A percentile compares a stretch with the other conserved stretches of the same genome.
Evolutionary conservation across 2,113 vertebrate species (phyloP).

Genomic region (Lampris incognitus): DNA sequence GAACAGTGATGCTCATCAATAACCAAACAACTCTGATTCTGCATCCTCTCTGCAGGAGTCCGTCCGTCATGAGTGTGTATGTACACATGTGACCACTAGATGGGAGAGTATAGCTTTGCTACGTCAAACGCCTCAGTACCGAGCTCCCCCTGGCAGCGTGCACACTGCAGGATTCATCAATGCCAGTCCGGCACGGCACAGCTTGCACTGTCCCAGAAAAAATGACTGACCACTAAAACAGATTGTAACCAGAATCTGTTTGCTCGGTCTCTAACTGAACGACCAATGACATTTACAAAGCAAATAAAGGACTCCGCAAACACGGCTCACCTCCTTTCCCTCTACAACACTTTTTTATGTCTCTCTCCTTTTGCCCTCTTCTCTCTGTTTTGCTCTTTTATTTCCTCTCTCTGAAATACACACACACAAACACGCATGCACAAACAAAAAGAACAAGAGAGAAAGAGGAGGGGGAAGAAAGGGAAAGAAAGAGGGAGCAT

Average conservation of each 20-base stretch:
- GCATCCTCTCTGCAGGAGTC: not conserved
- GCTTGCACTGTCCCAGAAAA: conserved; percentile 57
- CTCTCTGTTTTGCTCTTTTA: conserved; percentile 7
- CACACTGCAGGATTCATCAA: conserved; percentile 54
- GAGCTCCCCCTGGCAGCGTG: conserved; percentile 38
- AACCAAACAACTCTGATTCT: no score
- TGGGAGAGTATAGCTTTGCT: conserved; percentile 69
- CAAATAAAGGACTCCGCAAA: conserved; percentile 32
- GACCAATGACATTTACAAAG: conserved; percentile 21
- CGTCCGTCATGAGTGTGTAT: not conserved
- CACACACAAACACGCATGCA: not conserved
- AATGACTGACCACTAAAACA: conserved; percentile 23
- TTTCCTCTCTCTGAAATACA: not conserved
- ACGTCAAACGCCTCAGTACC: conserved; percentile 14
- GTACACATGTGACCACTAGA: conserved; percentile 70
- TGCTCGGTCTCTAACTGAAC: conserved; percentile 10
- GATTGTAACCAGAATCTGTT: not conserved
- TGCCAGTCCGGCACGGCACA: conserved; percentile 31
- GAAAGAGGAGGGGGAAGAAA: not conserved
- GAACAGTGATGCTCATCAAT: no score
- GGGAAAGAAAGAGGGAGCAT: conserved; percentile 42
- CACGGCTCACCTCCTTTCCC: conserved; percentile 18
- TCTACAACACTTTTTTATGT: conserved; percentile 26
- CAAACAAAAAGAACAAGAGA: not conserved
- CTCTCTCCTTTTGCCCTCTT: conserved; percentile 8